A percentile compares a stretch with the other conserved stretches of the same genome.
These are phyloP conservation scores for Indri indri DNA, from an alignment of 2,113 vertebrate species.

Conservation along the genomic window DNA sequence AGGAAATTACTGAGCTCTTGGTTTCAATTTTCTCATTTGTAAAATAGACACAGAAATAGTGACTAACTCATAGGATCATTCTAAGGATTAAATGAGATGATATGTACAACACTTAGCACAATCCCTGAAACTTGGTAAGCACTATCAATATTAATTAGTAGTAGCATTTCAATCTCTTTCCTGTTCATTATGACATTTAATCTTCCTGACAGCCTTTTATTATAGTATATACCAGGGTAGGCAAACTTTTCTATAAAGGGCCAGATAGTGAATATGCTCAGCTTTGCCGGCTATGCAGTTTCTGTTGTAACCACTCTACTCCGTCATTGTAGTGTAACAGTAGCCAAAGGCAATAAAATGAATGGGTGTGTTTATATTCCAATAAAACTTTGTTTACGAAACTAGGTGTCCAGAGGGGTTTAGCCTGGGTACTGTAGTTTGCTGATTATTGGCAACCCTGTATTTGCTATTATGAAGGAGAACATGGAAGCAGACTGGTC, in stretches of 20 bases:
- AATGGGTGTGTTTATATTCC: neutral
- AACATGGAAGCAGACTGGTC: neutral
- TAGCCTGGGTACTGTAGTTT: neutral
- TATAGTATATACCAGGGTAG: neutral
- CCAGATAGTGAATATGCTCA: neutral
- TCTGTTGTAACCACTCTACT: neutral
- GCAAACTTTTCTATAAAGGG: neutral
- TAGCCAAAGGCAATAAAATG: neutral
- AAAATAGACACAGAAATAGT: neutral
- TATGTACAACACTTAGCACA: neutral
- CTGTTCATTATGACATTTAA: neutral
- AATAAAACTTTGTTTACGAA: constrained; percentile 3
- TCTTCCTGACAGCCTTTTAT: neutral
- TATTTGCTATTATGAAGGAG: neutral
- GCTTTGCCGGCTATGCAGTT: neutral
- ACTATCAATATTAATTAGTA: neutral
- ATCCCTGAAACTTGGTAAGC: neutral
- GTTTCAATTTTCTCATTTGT: neutral
- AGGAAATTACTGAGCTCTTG: neutral
- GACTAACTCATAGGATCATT: neutral
- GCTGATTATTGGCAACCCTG: neutral
- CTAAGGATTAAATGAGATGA: neutral
- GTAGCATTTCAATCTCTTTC: neutral
- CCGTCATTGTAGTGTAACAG: neutral
- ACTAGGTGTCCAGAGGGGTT: neutral